A percentile compares a stretch with the other conserved stretches of the same genome.
These are phyloP conservation scores for Garra rufa DNA, from an alignment of 2,113 vertebrate species.

Conservation along the genomic window DNA sequence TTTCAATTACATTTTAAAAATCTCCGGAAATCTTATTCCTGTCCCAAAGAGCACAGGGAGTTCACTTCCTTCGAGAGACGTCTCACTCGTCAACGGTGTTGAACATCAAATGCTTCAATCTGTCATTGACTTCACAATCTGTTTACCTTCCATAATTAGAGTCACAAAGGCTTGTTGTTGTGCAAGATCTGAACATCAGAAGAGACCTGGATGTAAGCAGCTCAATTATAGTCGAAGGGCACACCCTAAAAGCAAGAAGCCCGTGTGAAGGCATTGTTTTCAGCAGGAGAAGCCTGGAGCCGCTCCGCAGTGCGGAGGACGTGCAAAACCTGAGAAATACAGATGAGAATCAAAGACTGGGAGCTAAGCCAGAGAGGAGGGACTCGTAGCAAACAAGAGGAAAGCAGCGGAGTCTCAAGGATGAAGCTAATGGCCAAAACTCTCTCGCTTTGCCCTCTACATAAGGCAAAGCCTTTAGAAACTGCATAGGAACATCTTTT, in stretches of 20 bases:
- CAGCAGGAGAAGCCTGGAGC: conserved; percentile 19
- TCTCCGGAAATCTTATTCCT: conserved; percentile 16
- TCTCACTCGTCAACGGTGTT: neutral
- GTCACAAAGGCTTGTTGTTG: conserved; percentile 27
- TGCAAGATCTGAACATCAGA: conserved; percentile 40
- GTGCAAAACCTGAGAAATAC: conserved; percentile 44
- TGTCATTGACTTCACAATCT: neutral
- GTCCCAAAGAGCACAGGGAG: conserved; percentile 28
- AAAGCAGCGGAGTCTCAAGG: conserved; percentile 43
- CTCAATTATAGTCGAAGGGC: conserved; percentile 34
- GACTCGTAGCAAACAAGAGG: neutral
- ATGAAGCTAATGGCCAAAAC: conserved; percentile 23
- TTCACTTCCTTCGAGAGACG: conserved; percentile 19
- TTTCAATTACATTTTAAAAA: neutral
- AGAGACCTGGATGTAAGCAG: conserved; percentile 5
- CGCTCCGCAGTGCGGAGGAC: conserved; percentile 32
- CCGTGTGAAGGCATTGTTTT: conserved; percentile 57
- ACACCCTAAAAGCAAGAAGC: conserved; percentile 49
- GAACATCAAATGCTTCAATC: conserved; percentile 9
- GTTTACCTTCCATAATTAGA: conserved; percentile 37
- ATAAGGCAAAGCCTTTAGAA: neutral
- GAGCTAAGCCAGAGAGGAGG: conserved; percentile 8
- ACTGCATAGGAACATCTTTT: neutral
- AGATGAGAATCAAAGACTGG: conserved; percentile 43
- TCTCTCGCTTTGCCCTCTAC: neutral